These are phyloP conservation scores for Eulithis prunata DNA, from an alignment of 2,888 invertebrate genomes.

Conservation along the genomic window DNA sequence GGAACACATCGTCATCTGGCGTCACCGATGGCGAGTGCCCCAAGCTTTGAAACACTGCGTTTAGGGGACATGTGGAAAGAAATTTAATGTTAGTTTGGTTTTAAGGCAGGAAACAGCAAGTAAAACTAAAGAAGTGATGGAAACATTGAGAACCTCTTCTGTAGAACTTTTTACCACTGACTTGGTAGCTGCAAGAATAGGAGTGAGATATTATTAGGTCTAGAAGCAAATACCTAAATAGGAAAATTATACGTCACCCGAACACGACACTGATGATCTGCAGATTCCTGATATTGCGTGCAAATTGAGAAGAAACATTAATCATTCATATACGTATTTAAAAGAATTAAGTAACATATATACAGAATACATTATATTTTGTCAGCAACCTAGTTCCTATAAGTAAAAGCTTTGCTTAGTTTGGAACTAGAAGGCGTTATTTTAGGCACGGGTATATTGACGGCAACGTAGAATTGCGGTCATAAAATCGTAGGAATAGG, in stretches of 20 bases:
- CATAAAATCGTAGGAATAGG: too few species aligned
- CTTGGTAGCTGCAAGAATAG: background rate
- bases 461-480: too few species aligned
- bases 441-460: too few species aligned
- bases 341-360: too few species aligned
- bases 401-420: too few species aligned
- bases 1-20: conserved; percentile 97
- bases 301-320: conserved; percentile 53
- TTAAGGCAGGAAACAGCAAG: background rate
- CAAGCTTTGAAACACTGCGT: conserved; percentile 94
- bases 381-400: too few species aligned
- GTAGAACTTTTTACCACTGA: too few species aligned
- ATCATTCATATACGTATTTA: background rate
- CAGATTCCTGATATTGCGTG: conserved; percentile 86
- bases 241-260: conserved; percentile 83
- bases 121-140: background rate
- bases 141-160: background rate
- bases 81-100: conserved; percentile 38
- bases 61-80: conserved; percentile 83
- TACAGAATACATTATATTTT: too few species aligned
- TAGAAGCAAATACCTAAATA: background rate
- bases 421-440: too few species aligned
- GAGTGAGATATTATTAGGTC: background rate
- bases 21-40: conserved; percentile 92
- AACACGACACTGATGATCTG: conserved; percentile 89